Conservation (phyloP, 1,140 invertebrate species). For the Stegodyphus dumicola region DNA sequence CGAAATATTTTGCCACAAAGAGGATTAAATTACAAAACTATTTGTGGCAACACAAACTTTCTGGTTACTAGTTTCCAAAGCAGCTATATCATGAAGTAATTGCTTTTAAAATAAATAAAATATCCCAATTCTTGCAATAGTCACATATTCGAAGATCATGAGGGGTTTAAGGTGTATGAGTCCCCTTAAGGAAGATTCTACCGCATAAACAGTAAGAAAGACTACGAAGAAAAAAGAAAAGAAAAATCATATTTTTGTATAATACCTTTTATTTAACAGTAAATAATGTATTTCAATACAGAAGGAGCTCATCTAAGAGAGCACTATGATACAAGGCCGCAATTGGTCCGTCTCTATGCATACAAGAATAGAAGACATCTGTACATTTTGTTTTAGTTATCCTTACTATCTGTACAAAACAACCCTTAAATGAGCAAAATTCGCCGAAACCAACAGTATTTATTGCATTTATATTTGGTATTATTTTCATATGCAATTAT, state of each 20-base stretch:
- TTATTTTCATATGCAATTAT: too few species aligned
- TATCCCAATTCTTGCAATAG: too few species aligned
- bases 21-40: too few species aligned
- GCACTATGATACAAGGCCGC: slow-evolving; percentile 29
- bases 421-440: slow-evolving; percentile 26
- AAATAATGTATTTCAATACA: slow-evolving; percentile 45
- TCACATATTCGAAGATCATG: too few species aligned
- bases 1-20: too few species aligned
- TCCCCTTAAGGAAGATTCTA: too few species aligned
- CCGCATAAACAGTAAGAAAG: too few species aligned
- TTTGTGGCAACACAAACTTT: too few species aligned
- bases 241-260: not conserved
- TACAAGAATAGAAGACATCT: not conserved
- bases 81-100: too few species aligned
- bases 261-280: slow-evolving; percentile 50
- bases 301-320: slow-evolving; percentile 25
- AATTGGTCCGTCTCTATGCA: not conserved
- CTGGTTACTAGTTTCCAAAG: too few species aligned
- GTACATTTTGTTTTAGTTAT: slow-evolving; percentile 15
- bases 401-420: slow-evolving; percentile 31
- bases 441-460: slow-evolving; percentile 8
- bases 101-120: too few species aligned
- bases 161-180: too few species aligned
- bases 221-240: not conserved
- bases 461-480: not conserved